These are phyloP conservation scores for Macaria notata DNA, from an alignment of 2,888 invertebrate genomes.

Conservation along the genomic window DNA sequence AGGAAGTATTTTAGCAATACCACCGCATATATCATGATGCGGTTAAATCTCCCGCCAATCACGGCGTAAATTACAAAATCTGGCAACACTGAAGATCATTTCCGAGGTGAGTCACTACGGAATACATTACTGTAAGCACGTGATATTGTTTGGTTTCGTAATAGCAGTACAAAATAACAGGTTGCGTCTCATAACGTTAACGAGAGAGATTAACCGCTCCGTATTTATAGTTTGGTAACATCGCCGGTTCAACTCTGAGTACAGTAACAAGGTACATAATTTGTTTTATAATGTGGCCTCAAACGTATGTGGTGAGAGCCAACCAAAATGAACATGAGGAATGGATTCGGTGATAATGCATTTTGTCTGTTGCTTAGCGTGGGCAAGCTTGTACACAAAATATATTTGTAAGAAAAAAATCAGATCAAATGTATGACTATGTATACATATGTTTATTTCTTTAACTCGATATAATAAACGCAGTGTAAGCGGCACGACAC, in stretches of 20 bases:
- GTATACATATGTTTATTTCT: neutral
- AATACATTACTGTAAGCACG: slow-evolving; percentile 57
- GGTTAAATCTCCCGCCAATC: too few relatives aligned
- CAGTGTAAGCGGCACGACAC: slow-evolving; percentile 33
- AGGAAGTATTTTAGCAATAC: too few relatives aligned
- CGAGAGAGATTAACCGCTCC: slow-evolving; percentile 53
- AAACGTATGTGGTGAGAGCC: slow-evolving; percentile 24
- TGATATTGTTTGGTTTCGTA: slow-evolving; percentile 76
- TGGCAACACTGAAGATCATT: slow-evolving; percentile 19
- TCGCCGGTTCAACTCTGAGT: slow-evolving; percentile 17
- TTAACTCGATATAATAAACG: neutral
- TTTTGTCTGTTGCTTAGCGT: neutral
- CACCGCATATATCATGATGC: too few relatives aligned
- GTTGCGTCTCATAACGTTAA: slow-evolving; percentile 63
- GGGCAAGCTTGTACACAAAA: too few relatives aligned
- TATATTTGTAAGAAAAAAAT: neutral
- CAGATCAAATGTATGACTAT: neutral
- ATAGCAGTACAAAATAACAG: slow-evolving; percentile 69
- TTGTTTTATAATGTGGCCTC: slow-evolving; percentile 24
- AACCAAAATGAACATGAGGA: slow-evolving; percentile 32
- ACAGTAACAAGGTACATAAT: slow-evolving; percentile 21
- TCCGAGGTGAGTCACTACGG: slow-evolving; percentile 26
- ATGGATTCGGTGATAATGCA: slow-evolving; percentile 4
- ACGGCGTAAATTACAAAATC: neutral
- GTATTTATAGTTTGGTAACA: slow-evolving; percentile 43